Percentiles rank a stretch among this genome's conserved stretches.
Evolutionary conservation across 1,140 invertebrate species (phyloP).

Genomic region (Pseudomyrmex flavicornis): DNA sequence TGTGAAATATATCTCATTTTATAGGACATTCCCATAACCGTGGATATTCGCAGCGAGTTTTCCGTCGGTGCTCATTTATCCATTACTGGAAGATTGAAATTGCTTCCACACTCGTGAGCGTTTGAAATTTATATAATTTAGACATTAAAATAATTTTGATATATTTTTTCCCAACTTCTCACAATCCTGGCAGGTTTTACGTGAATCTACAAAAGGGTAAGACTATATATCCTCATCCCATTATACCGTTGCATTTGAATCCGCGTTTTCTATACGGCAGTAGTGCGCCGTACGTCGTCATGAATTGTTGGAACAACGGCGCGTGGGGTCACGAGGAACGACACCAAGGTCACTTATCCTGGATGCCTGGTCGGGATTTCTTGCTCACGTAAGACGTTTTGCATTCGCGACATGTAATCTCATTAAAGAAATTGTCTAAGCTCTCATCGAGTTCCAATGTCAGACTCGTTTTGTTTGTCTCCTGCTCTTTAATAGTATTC

Average conservation of each 20-base stretch:
- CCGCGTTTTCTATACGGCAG: conserved; percentile 86
- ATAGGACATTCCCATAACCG: conserved; percentile 82
- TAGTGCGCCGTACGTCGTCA: conserved; percentile 79
- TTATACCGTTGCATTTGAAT: conserved; percentile 88
- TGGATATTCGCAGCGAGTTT: conserved; percentile 83
- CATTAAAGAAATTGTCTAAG: neutral
- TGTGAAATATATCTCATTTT: conserved; percentile 11
- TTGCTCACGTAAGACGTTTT: conserved; percentile 78
- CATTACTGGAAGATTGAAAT: conserved; percentile 87
- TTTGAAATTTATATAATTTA: conserved; percentile 20
- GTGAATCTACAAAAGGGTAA: conserved; percentile 89
- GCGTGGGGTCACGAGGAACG: conserved; percentile 83
- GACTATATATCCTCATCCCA: conserved; percentile 88
- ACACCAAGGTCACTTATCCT: conserved; percentile 81
- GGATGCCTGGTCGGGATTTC: conserved; percentile 83
- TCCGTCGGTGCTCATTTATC: conserved; percentile 84
- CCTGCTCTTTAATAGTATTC: conserved; percentile 73
- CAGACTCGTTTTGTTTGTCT: conserved; percentile 27
- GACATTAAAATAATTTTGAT: neutral
- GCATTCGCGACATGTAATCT: neutral
- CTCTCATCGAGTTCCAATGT: neutral
- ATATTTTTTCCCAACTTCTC: neutral
- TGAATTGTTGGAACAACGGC: conserved; percentile 83
- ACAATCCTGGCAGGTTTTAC: conserved; percentile 85
- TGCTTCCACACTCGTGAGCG: conserved; percentile 87